phyloP scores from a whole-genome alignment of 92 coral and sea anemone species.

The Pocillopora meandrina region DNA sequence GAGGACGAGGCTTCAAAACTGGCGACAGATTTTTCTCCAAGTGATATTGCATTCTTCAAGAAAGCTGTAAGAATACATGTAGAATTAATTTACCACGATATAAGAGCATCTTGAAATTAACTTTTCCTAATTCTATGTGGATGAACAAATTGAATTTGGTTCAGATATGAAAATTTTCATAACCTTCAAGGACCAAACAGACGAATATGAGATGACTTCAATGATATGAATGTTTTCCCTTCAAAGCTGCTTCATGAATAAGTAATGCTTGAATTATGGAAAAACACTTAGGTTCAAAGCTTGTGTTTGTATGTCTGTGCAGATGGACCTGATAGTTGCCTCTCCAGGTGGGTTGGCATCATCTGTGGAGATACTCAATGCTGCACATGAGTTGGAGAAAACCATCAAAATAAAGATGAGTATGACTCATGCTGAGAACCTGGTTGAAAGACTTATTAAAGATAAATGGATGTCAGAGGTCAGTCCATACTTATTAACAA shows the following conservation, averaged over 20 bases:
- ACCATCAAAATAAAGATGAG: slow-evolving; percentile 45
- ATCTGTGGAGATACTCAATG: slow-evolving; percentile 72
- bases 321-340: slow-evolving; percentile 85
- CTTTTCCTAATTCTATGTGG: too few species aligned
- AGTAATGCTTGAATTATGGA: neutral
- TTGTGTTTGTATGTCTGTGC: neutral
- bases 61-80: slow-evolving; percentile 73
- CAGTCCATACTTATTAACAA: neutral
- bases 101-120: too few species aligned
- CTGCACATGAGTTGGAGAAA: slow-evolving; percentile 79
- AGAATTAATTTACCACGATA: too few species aligned
- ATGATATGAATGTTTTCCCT: too few species aligned
- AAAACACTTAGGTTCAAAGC: neutral
- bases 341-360: slow-evolving; percentile 88
- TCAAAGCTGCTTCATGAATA: neutral
- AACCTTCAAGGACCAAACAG: too few species aligned
- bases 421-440: slow-evolving; percentile 75
- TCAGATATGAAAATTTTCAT: too few species aligned
- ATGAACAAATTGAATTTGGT: too few species aligned
- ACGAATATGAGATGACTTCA: too few species aligned
- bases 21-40: slow-evolving; percentile 89
- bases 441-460: slow-evolving; percentile 61
- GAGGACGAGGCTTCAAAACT: slow-evolving; percentile 94
- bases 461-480: slow-evolving; percentile 86
- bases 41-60: slow-evolving; percentile 89